Conservation (phyloP, 1,140 invertebrate species). For the Tetraneura akinire region DNA sequence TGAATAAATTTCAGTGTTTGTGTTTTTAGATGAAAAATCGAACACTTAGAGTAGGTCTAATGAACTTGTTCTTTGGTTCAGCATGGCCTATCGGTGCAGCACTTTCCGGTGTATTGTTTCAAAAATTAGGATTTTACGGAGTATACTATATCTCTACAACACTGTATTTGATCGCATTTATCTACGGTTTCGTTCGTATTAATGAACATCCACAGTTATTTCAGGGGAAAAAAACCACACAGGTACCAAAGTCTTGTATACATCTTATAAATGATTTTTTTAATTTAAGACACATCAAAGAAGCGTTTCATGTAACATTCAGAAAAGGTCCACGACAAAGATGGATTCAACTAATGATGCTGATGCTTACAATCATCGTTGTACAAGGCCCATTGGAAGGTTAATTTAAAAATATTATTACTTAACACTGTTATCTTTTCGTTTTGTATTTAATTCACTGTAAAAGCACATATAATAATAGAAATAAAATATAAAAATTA, state of each 20-base stretch:
- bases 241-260: constrained; percentile 17
- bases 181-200: constrained; percentile 70
- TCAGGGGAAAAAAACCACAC: not conserved
- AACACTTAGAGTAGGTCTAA: constrained; percentile 79
- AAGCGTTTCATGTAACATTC: constrained; percentile 75
- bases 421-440: not conserved
- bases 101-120: constrained; percentile 58
- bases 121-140: constrained; percentile 77
- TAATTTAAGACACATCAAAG: constrained; percentile 70
- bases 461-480: too few species aligned
- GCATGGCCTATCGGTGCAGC: constrained; percentile 68
- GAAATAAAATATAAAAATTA: not conserved
- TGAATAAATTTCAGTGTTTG: not conserved
- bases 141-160: constrained; percentile 73
- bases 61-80: constrained; percentile 78
- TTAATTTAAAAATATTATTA: constrained; percentile 59
- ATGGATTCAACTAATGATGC: constrained; percentile 69
- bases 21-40: constrained; percentile 66
- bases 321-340: constrained; percentile 72
- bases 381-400: constrained; percentile 80
- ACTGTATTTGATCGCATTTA: constrained; percentile 72
- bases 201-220: constrained; percentile 60
- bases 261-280: constrained; percentile 67
- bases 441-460: not conserved
- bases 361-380: constrained; percentile 79